These are phyloP conservation scores for Sebastes reedi DNA, from an alignment of 2,797 vertebrate genomes.

Conservation along the genomic window DNA sequence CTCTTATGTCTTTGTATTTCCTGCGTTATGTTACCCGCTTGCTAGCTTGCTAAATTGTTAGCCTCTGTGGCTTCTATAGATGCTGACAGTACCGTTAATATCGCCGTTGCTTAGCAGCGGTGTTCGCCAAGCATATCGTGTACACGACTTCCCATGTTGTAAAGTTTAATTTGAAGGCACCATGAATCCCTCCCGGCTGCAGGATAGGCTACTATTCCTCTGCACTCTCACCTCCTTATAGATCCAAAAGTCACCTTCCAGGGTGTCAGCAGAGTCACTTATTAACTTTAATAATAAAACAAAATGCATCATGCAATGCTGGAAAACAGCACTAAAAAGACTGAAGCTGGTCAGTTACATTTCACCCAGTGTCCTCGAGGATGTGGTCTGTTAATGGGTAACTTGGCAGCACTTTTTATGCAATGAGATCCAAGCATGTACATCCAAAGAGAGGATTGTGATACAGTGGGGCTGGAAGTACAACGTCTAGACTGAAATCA, in stretches of 20 bases:
- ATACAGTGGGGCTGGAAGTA: background rate
- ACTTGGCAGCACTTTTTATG: slow-evolving; percentile 10
- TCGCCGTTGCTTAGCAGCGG: no score
- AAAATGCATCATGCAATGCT: background rate
- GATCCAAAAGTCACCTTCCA: background rate
- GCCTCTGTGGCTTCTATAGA: no score
- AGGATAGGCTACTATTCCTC: background rate
- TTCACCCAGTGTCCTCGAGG: slow-evolving; percentile 61
- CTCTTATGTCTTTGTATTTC: no score
- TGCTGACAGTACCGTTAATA: no score
- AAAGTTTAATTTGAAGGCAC: no score
- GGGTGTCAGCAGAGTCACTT: background rate
- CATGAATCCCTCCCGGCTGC: background rate
- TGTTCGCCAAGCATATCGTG: no score
- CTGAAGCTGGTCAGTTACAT: slow-evolving; percentile 40
- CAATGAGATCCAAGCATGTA: background rate
- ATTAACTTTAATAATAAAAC: slow-evolving; percentile 26
- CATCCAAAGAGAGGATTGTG: background rate
- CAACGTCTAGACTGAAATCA: background rate
- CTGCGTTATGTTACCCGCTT: no score
- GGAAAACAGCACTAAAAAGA: background rate
- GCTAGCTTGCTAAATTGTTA: no score
- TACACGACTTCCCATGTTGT: no score
- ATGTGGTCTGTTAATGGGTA: slow-evolving; percentile 56
- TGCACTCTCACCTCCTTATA: background rate